Percentiles rank a stretch among this genome's conserved stretches.
Evolutionary conservation across 2,888 invertebrate genomes (phyloP).

Genomic region (Caradrina clavipalpis): DNA sequence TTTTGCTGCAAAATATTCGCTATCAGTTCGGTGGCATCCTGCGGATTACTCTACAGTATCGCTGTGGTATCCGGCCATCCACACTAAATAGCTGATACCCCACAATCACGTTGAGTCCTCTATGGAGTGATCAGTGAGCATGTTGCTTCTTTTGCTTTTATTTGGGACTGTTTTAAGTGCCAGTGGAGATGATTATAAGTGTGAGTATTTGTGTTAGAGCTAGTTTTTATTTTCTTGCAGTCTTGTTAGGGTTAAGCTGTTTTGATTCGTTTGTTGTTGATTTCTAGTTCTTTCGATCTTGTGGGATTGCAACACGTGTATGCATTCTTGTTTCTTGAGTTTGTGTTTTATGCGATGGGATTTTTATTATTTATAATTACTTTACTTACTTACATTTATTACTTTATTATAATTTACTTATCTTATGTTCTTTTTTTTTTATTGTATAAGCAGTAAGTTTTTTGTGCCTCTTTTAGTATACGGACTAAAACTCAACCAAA

Average conservation of each 20-base stretch:
- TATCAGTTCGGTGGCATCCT: slow-evolving; percentile 79
- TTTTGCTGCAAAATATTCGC: slow-evolving; percentile 59
- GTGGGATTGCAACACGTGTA: background rate
- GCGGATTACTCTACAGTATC: slow-evolving; percentile 75
- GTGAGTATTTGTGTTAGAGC: slow-evolving; percentile 37
- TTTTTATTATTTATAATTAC: too few relatives aligned
- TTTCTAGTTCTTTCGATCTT: background rate
- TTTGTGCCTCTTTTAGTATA: too few relatives aligned
- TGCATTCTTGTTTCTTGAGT: background rate
- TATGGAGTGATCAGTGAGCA: slow-evolving; percentile 48
- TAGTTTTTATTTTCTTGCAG: background rate
- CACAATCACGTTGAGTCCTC: slow-evolving; percentile 36
- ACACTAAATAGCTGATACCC: slow-evolving; percentile 35
- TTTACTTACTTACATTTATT: too few relatives aligned
- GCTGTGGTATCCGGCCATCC: slow-evolving; percentile 56
- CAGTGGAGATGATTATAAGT: slow-evolving; percentile 61
- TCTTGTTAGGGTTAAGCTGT: background rate
- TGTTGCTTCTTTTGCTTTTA: slow-evolving; percentile 71
- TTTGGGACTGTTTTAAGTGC: slow-evolving; percentile 62
- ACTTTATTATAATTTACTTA: too few relatives aligned
- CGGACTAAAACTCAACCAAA: too few relatives aligned
- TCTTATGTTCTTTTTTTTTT: too few relatives aligned
- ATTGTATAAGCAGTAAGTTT: too few relatives aligned
- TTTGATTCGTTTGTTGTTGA: background rate
- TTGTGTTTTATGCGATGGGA: background rate